Conservation (phyloP, 2,113 vertebrate genomes). For the Eulemur macaco region DNA sequence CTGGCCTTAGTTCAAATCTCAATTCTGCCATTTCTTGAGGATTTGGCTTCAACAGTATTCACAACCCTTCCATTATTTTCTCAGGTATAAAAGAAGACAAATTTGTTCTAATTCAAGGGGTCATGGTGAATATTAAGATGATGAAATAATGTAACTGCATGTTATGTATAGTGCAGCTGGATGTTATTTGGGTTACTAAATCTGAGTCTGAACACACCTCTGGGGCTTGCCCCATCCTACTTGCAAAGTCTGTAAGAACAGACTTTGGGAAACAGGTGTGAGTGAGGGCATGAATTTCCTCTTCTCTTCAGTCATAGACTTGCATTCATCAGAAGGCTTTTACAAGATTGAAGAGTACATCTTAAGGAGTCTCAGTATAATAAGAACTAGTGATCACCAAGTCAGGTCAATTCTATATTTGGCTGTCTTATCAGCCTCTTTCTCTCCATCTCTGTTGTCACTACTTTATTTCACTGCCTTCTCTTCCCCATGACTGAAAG, state of each 20-base stretch:
- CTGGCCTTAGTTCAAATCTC: neutral
- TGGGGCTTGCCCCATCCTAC: neutral
- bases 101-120: neutral
- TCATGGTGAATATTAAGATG: constrained; percentile 15
- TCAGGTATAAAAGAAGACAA: neutral
- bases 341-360: neutral
- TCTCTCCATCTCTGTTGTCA: neutral
- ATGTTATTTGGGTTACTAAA: neutral
- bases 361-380: neutral
- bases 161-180: neutral
- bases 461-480: neutral
- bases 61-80: neutral
- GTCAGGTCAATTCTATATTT: neutral
- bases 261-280: neutral
- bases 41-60: neutral
- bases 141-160: neutral
- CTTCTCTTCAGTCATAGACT: neutral
- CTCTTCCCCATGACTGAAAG: neutral
- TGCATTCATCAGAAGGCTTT: constrained; percentile 23
- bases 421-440: neutral
- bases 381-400: neutral
- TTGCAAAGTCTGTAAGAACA: neutral
- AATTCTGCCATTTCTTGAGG: neutral
- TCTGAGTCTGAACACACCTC: neutral
- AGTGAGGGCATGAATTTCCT: neutral